phyloP scores from a whole-genome alignment of 1,140 invertebrate genomes.

The Listronotus oregonensis region DNA sequence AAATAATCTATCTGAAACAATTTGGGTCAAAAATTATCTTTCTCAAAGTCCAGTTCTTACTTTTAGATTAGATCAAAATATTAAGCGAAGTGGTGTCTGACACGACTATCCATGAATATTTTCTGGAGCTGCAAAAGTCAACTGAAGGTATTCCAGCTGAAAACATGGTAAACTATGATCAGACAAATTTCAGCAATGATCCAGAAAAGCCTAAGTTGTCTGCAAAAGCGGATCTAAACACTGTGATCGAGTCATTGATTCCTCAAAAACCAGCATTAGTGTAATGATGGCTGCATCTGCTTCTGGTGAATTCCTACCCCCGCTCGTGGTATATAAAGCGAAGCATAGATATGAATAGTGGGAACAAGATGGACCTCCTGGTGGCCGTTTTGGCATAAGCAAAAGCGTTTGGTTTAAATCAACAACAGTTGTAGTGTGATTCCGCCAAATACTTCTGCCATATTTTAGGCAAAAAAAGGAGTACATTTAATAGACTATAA shows the following conservation, averaged over 20 bases:
- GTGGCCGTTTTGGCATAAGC: too few species aligned
- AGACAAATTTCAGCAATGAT: too few species aligned
- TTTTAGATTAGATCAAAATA: slow-evolving; percentile 11
- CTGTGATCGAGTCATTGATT: slow-evolving; percentile 11
- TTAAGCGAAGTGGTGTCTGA: background rate
- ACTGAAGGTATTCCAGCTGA: slow-evolving; percentile 9
- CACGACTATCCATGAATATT: slow-evolving; percentile 8
- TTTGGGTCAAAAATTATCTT: too few species aligned
- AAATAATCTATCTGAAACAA: too few species aligned
- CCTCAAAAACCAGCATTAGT: slow-evolving; percentile 4
- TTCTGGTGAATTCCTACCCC: background rate
- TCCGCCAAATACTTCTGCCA: too few species aligned
- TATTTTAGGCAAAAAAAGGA: too few species aligned
- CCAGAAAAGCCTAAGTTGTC: slow-evolving; percentile 5
- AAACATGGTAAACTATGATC: slow-evolving; percentile 9
- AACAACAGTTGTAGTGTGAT: too few species aligned
- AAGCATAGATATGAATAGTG: slow-evolving; percentile 3
- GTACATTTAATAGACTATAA: too few species aligned
- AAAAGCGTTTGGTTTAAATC: too few species aligned
- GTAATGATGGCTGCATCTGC: slow-evolving; percentile 11
- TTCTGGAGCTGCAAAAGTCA: background rate
- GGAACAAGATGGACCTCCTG: too few species aligned
- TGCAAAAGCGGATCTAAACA: slow-evolving; percentile 8
- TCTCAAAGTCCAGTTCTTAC: too few species aligned
- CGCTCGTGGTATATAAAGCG: too few species aligned